Conservation (phyloP, 2,113 vertebrate species). For the Mungos mungo region DNA sequence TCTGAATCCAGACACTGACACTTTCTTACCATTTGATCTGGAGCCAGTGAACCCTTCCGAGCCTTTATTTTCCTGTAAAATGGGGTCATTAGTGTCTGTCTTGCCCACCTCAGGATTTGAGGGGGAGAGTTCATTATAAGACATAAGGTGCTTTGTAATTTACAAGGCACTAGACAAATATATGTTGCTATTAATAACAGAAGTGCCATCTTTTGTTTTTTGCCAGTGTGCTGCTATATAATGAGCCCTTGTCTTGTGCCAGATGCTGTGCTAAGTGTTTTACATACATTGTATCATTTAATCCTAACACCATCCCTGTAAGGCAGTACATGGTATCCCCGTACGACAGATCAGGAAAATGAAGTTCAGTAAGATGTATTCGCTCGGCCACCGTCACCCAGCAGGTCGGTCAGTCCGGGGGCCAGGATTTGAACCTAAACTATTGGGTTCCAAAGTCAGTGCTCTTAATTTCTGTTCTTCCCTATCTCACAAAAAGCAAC, state of each 20-base stretch:
- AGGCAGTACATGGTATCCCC: background rate
- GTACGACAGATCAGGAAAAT: background rate
- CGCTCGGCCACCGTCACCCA: background rate
- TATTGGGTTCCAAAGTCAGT: background rate
- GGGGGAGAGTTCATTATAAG: background rate
- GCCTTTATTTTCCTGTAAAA: conserved; percentile 47
- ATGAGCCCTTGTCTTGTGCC: background rate
- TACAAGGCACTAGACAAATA: background rate
- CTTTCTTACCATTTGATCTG: conserved; percentile 49
- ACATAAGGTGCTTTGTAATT: background rate
- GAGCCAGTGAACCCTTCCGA: conserved; percentile 48
- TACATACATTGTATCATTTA: background rate
- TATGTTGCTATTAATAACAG: background rate
- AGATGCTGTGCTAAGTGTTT: background rate
- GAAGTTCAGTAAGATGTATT: background rate
- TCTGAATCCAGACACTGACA: conserved; percentile 61
- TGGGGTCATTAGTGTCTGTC: background rate
- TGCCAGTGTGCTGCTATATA: background rate
- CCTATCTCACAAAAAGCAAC: background rate
- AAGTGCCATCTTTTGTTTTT: conserved; percentile 24
- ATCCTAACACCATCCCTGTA: background rate
- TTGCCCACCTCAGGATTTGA: background rate
- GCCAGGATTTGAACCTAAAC: background rate
- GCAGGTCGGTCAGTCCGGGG: background rate
- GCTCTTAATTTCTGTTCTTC: background rate